Evolutionary conservation across 2,888 invertebrate genomes (phyloP), one percentile per base, ranked within the genome.

Genomic region (Drosophila anomalata): DNA sequence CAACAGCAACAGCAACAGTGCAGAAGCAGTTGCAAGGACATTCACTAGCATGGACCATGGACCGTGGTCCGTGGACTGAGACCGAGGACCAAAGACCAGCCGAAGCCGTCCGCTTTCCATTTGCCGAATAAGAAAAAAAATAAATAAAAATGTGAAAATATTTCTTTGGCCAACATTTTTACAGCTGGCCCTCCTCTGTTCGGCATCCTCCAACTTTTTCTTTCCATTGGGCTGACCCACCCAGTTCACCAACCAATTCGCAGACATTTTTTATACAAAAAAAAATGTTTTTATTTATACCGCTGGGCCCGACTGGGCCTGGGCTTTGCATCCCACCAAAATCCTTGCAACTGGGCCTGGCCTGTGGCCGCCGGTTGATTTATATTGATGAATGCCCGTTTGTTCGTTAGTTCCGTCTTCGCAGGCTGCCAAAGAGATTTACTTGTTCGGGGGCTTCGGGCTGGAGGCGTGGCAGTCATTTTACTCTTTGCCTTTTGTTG

Each of bases 321-420:
- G 41, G 41, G 14, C 41, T 41, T 14, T 24, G 46, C 33, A 42
- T 24, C 24, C 31, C n/a, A 36, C 41, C 31, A 7, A 31, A 62
- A 42, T 62, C 48, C 61, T 33, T 71, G 58, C 11, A 52, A 47
- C 61, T 69, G 75, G 44, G 85, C 76, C 79, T 73, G 86, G 79
- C 78, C 75, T 87, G 89, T 84, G 86, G 89, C 83, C 89, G 88
- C 70, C 73, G 87, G 85, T 89, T 89, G 89, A 90, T 90, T 90
- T 90, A 90, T 90, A 89, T 90, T 90, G 89, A 90, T 90, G 89
- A 89, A 90, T 89, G 89, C 83, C 80, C 84, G 77, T 82, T 84
- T 82, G 82, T 84, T 87, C 84, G 87, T 82, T 87, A 84, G 87
- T 87, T 84, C 79, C 87, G 84, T 84, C 85, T 87, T 84, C 77